Evolutionary conservation across 2,113 vertebrate species (phyloP).

Genomic region (Micromys minutus): DNA sequence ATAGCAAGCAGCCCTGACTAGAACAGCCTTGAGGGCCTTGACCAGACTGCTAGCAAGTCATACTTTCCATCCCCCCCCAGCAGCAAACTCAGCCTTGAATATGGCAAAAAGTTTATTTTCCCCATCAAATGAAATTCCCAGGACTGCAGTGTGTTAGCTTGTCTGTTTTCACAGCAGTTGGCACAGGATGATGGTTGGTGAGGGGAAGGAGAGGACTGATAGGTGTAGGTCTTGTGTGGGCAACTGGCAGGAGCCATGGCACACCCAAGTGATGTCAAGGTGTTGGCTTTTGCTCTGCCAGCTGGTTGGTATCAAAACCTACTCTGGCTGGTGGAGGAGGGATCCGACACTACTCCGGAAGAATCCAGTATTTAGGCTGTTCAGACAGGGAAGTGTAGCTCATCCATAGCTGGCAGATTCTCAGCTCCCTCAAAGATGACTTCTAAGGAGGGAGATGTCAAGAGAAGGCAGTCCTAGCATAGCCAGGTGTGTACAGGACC

Average conservation of each 20-base stretch:
- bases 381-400: not conserved
- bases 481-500: not conserved
- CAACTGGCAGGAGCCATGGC: not conserved
- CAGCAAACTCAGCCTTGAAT: not conserved
- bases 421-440: not conserved
- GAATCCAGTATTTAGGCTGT: constrained; percentile 13
- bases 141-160: not conserved
- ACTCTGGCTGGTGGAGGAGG: not conserved
- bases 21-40: not conserved
- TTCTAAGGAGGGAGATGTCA: too few species aligned
- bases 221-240: not conserved
- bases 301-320: not conserved
- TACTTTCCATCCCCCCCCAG: not conserved
- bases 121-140: not conserved
- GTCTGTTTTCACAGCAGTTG: not conserved
- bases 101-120: not conserved
- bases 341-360: not conserved
- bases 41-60: fast-evolving
- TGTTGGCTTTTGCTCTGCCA: not conserved
- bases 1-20: not conserved
- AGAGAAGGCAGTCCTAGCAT: not conserved
- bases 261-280: not conserved
- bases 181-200: not conserved
- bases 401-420: not conserved
- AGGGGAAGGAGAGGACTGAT: not conserved